These are phyloP conservation scores for Lycodopsis pacificus DNA, from an alignment of 2,797 vertebrate genomes.

Conservation along the genomic window DNA sequence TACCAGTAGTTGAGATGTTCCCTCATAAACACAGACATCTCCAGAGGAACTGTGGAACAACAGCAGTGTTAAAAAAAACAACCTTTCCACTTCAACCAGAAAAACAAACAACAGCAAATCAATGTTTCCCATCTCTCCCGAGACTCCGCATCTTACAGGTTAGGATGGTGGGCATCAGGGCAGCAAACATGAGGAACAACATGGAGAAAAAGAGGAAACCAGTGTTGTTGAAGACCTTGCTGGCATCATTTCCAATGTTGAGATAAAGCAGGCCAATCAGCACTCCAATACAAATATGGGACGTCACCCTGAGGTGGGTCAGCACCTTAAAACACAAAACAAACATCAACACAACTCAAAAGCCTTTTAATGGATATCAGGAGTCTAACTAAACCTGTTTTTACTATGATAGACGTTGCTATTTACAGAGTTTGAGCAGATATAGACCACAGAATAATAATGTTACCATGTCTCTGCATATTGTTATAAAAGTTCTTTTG, in stretches of 20 bases:
- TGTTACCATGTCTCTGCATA: slow-evolving; percentile 94
- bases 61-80: slow-evolving; percentile 28
- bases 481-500: slow-evolving; percentile 94
- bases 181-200: slow-evolving; percentile 98
- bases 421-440: not conserved
- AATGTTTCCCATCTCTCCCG: slow-evolving; percentile 17
- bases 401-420: not conserved
- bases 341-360: slow-evolving; percentile 1
- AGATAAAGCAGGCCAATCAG: slow-evolving; percentile 97
- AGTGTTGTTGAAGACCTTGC: slow-evolving; percentile 99
- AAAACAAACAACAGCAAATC: slow-evolving; percentile 23
- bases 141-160: slow-evolving; percentile 89
- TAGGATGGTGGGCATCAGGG: slow-evolving; percentile 97
- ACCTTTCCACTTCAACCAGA: slow-evolving; percentile 2
- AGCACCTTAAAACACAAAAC: slow-evolving; percentile 86
- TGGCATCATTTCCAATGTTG: slow-evolving; percentile 96
- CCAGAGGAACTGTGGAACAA: slow-evolving; percentile 90
- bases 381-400: not conserved
- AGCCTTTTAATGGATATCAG: not conserved
- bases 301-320: slow-evolving; percentile 96
- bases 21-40: slow-evolving; percentile 95
- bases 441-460: not conserved
- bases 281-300: slow-evolving; percentile 93
- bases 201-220: slow-evolving; percentile 99
- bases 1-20: slow-evolving; percentile 99